These are phyloP conservation scores for Pantala flavescens DNA, from an alignment of 1,140 invertebrate genomes.

Conservation along the genomic window DNA sequence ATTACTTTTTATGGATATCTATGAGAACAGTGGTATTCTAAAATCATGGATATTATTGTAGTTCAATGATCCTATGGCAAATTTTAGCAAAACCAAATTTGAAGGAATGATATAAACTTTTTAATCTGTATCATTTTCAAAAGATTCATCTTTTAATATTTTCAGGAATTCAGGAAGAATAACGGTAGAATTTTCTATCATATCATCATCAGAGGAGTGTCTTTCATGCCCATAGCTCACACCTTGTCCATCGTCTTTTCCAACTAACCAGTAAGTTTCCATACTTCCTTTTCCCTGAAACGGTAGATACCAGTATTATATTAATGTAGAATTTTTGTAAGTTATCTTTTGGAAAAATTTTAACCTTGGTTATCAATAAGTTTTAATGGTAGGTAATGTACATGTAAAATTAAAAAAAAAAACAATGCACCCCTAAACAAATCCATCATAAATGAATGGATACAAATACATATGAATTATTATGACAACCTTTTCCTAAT, in stretches of 20 bases:
- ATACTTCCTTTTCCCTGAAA: slow-evolving; percentile 80
- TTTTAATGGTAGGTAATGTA: no score
- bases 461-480: background rate
- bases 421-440: background rate
- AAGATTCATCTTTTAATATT: background rate
- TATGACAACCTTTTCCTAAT: background rate
- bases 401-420: no score
- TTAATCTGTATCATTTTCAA: background rate
- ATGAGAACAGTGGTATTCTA: no score
- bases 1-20: no score
- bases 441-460: background rate
- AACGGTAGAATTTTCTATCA: background rate
- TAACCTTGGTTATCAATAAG: no score
- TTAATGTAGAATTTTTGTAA: background rate
- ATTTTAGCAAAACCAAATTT: no score
- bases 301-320: background rate
- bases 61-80: no score
- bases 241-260: slow-evolving; percentile 53
- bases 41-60: no score
- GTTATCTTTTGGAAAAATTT: no score
- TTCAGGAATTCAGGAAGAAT: background rate
- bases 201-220: background rate
- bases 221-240: background rate
- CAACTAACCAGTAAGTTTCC: slow-evolving; percentile 86
- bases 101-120: no score